These are phyloP conservation scores for Papilio helenus DNA, from an alignment of 1,140 invertebrate species.

Conservation along the genomic window DNA sequence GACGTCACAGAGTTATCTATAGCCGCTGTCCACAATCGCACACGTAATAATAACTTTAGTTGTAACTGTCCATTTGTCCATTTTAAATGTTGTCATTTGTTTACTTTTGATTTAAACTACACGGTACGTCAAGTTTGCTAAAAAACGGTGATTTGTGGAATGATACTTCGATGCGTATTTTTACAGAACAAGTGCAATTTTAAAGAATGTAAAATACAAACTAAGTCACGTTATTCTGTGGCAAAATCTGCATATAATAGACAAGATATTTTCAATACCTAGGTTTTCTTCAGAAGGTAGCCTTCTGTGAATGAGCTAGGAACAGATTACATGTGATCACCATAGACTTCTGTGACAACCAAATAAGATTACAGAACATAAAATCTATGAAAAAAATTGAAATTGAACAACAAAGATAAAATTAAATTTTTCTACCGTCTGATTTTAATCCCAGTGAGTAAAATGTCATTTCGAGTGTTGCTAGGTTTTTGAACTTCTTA, in stretches of 20 bases:
- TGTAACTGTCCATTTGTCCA: slow-evolving; percentile 43
- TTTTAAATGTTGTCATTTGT: slow-evolving; percentile 40
- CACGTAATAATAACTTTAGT: slow-evolving; percentile 49
- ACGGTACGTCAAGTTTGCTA: slow-evolving; percentile 7
- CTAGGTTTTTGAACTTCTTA: too few species aligned
- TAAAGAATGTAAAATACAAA: background rate
- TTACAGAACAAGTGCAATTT: background rate
- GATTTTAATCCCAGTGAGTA: too few species aligned
- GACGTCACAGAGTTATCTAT: slow-evolving; percentile 62
- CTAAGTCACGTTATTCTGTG: background rate
- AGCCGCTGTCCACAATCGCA: slow-evolving; percentile 50
- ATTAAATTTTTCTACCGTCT: too few species aligned
- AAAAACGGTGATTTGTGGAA: slow-evolving; percentile 11
- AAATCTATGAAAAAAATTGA: too few species aligned
- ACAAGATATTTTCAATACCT: background rate
- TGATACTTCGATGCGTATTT: background rate
- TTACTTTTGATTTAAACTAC: slow-evolving; percentile 35
- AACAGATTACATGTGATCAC: too few species aligned
- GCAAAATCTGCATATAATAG: background rate
- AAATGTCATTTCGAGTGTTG: too few species aligned
- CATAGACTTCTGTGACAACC: too few species aligned
- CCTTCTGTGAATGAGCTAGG: too few species aligned
- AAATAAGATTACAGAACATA: too few species aligned
- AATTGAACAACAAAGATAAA: too few species aligned
- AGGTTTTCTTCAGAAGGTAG: too few species aligned